Conservation (phyloP, 2,888 invertebrate species). For the Epiperipatus broadwayi region DNA sequence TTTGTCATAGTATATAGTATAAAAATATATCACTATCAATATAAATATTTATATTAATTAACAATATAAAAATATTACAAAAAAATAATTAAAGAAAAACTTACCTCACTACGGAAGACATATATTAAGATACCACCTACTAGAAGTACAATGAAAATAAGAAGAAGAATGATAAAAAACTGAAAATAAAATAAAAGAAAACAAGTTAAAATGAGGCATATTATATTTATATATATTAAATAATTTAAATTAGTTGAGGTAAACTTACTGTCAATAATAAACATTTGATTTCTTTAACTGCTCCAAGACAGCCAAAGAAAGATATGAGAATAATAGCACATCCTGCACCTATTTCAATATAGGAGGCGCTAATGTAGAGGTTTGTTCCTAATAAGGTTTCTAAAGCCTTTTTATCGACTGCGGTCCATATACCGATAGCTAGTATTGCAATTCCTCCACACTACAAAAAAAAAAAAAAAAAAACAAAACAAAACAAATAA, state of each 20-base stretch:
- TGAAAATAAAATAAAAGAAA: slow-evolving; percentile 19
- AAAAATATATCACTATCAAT: no score
- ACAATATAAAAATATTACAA: no score
- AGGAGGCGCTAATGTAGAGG: slow-evolving; percentile 65
- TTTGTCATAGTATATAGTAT: no score
- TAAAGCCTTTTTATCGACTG: slow-evolving; percentile 61
- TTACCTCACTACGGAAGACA: slow-evolving; percentile 66
- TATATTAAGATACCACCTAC: slow-evolving; percentile 76
- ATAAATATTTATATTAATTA: no score
- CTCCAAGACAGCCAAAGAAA: slow-evolving; percentile 76
- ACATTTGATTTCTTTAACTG: slow-evolving; percentile 81
- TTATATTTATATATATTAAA: neutral
- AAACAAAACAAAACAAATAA: no score
- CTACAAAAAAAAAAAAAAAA: slow-evolving; percentile 24
- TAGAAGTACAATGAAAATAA: slow-evolving; percentile 71
- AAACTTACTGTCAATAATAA: slow-evolving; percentile 64
- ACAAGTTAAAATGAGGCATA: slow-evolving; percentile 5
- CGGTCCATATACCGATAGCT: slow-evolving; percentile 61
- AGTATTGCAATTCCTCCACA: slow-evolving; percentile 56
- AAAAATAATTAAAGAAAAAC: slow-evolving; percentile 10
- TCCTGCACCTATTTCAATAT: slow-evolving; percentile 62
- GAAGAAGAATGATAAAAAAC: slow-evolving; percentile 58
- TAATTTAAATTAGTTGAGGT: slow-evolving; percentile 10
- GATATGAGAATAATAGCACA: slow-evolving; percentile 59
- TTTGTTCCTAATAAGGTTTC: slow-evolving; percentile 67